Evolutionary conservation across 2,797 vertebrate genomes (phyloP).

Genomic region (Clarias platycephalus): DNA sequence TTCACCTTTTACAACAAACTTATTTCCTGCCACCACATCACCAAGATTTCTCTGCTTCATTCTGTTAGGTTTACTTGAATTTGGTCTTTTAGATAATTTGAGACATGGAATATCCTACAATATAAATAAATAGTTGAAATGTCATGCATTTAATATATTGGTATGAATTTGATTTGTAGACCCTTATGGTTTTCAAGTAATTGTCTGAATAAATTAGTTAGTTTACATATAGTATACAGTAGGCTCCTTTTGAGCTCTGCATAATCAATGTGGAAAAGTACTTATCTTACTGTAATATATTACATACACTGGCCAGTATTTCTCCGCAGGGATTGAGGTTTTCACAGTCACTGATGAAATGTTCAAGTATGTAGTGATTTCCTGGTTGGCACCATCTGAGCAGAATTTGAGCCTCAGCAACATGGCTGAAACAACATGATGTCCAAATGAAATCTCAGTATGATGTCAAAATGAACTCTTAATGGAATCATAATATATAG

Average conservation of each 20-base stretch:
- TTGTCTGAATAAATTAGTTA: neutral
- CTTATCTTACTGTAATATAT: neutral
- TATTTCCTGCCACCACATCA: neutral
- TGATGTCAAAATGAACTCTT: too few relatives aligned
- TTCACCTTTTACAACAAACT: neutral
- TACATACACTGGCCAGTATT: neutral
- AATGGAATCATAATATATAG: too few relatives aligned
- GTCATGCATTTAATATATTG: neutral
- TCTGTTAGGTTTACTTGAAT: neutral
- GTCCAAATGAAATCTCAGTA: neutral
- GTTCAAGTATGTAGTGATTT: neutral
- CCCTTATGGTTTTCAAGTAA: neutral
- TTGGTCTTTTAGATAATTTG: neutral
- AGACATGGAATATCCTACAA: constrained; percentile 1
- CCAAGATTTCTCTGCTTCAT: neutral
- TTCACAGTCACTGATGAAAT: neutral
- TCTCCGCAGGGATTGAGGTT: neutral
- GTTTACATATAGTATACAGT: neutral
- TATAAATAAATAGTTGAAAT: neutral
- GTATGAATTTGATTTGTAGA: neutral
- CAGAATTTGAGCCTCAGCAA: neutral
- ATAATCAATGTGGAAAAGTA: neutral
- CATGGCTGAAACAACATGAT: neutral
- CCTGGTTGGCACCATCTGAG: neutral
- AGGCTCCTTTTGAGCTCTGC: neutral